These are phyloP conservation scores for Hesperophylax magnus DNA, from an alignment of 1,140 invertebrate species.

Conservation along the genomic window DNA sequence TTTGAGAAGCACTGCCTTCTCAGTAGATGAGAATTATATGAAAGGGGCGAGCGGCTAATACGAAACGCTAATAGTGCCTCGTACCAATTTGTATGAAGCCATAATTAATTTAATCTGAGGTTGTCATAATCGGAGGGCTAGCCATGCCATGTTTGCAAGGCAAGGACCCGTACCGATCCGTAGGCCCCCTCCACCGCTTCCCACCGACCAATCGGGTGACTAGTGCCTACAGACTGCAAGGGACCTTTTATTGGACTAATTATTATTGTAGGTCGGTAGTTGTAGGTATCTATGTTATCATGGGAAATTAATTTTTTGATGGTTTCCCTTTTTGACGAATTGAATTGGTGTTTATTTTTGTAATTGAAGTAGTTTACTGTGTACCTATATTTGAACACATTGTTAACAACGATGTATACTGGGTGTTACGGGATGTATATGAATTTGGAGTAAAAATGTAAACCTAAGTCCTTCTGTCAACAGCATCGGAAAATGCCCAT, in stretches of 20 bases:
- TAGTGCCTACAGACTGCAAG: neutral
- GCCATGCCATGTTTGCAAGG: neutral
- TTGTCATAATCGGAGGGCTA: neutral
- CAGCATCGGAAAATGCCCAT: too few species aligned
- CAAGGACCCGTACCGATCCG: neutral
- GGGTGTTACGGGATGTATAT: too few species aligned
- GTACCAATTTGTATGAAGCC: conserved; percentile 46
- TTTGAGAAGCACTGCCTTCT: neutral
- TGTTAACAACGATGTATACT: too few species aligned
- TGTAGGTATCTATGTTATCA: too few species aligned
- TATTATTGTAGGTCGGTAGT: too few species aligned
- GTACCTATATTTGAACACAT: too few species aligned
- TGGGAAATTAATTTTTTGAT: too few species aligned
- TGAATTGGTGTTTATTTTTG: too few species aligned
- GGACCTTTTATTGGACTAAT: neutral
- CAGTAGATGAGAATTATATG: neutral
- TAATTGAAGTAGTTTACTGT: too few species aligned
- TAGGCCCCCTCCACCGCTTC: neutral
- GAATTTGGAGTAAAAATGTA: too few species aligned
- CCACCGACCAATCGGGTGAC: conserved; percentile 18
- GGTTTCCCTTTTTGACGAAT: too few species aligned
- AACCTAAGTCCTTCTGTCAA: too few species aligned
- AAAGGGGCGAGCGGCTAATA: conserved; percentile 43
- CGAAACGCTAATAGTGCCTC: conserved; percentile 44
- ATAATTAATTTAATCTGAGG: conserved; percentile 51